These are phyloP conservation scores for Ciconia stormi DNA, from an alignment of 2,113 vertebrate species.

Conservation along the genomic window DNA sequence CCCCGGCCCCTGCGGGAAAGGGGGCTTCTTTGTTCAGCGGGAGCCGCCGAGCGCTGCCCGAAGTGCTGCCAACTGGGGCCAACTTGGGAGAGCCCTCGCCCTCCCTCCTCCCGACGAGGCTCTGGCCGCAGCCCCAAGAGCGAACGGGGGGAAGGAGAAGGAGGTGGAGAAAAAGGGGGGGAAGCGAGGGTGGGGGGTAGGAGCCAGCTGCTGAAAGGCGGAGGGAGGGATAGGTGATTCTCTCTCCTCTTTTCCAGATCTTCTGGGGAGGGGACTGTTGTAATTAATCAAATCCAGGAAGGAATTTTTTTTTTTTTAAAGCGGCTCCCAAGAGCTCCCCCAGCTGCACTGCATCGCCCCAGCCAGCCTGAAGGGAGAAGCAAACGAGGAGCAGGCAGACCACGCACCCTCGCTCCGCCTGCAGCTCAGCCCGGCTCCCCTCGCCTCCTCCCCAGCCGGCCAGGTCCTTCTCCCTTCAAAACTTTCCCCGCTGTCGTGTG, in stretches of 20 bases:
- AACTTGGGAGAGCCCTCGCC: constrained; percentile 24
- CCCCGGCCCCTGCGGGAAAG: not conserved
- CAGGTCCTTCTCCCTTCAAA: not conserved
- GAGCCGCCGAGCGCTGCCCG: not conserved
- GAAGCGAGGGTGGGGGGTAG: not conserved
- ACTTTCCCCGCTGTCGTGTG: not conserved
- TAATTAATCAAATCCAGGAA: constrained; percentile 47
- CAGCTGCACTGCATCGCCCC: constrained; percentile 34
- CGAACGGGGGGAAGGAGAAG: not conserved
- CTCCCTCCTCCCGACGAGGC: constrained; percentile 8
- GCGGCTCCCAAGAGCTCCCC: constrained; percentile 11
- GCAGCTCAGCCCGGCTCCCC: not conserved
- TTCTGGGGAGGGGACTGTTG: constrained; percentile 33
- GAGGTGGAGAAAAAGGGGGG: constrained; percentile 11
- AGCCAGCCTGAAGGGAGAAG: constrained; percentile 8
- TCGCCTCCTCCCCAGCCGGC: not conserved
- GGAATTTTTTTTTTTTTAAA: not conserved
- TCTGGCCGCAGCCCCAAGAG: constrained; percentile 36
- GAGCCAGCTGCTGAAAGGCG: constrained; percentile 40
- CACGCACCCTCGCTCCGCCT: not conserved
- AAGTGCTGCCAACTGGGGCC: constrained; percentile 53
- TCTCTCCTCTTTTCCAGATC: constrained; percentile 30
- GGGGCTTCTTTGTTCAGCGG: not conserved
- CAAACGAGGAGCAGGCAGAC: not conserved
- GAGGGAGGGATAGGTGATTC: constrained; percentile 44